Percentiles rank a stretch among this genome's conserved stretches.
Evolutionary conservation across 1,140 invertebrate genomes (phyloP).

Genomic region (Drosophila santomea): DNA sequence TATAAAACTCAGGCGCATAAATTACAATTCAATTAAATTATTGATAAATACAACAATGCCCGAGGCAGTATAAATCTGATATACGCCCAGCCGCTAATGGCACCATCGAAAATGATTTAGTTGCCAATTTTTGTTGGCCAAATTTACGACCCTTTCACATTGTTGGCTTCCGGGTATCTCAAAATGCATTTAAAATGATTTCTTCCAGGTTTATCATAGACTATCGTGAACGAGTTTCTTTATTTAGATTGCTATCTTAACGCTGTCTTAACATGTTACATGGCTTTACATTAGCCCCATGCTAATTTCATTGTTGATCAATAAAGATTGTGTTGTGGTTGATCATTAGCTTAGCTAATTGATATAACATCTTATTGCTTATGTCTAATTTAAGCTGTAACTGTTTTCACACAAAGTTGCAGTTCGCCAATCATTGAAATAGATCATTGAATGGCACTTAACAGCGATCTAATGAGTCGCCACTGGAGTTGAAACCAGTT

Average conservation of each 20-base stretch:
- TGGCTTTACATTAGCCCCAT: conserved; percentile 25
- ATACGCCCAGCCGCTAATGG: conserved; percentile 48
- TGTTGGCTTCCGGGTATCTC: conserved; percentile 26
- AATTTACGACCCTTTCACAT: conserved; percentile 33
- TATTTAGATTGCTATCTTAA: conserved; percentile 42
- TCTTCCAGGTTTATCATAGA: conserved; percentile 9
- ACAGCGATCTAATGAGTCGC: conserved; percentile 9
- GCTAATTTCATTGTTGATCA: conserved; percentile 50
- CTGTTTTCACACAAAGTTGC: conserved; percentile 11
- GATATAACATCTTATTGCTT: conserved; percentile 30
- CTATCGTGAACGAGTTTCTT: conserved; percentile 22
- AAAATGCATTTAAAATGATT: conserved; percentile 2
- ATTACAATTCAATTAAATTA: conserved; percentile 56
- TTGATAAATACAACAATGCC: conserved; percentile 31
- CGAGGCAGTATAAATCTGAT: conserved; percentile 43
- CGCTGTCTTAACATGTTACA: conserved; percentile 27
- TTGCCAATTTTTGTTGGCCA: conserved; percentile 15
- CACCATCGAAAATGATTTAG: conserved; percentile 72
- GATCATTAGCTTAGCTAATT: conserved; percentile 37
- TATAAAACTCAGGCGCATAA: conserved; percentile 51
- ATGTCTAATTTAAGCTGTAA: conserved; percentile 37
- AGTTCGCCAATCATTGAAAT: conserved; percentile 24
- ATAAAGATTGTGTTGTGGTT: conserved; percentile 42
- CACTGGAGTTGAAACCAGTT: conserved; percentile 23
- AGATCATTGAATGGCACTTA: conserved; percentile 34